phyloP scores from a whole-genome alignment of 1,140 invertebrate genomes.

The Latrodectus geometricus region DNA sequence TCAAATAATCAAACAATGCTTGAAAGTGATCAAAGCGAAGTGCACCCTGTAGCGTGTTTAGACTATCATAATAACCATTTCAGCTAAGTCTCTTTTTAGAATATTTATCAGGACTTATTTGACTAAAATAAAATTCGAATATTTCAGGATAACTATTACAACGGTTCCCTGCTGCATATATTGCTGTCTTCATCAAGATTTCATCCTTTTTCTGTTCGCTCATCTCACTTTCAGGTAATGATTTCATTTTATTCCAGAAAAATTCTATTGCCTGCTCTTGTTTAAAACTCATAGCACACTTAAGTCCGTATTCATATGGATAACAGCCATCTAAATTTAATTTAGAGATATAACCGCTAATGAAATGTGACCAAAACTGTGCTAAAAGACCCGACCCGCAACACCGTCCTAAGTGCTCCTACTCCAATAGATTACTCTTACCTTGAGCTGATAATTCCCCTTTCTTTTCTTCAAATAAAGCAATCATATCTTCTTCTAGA shows the following conservation, averaged over 20 bases:
- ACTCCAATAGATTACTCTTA: too few species aligned
- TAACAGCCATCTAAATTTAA: neutral
- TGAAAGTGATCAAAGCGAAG: constrained; percentile 9
- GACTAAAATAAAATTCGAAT: neutral
- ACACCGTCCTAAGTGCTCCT: too few species aligned
- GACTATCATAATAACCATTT: constrained; percentile 5
- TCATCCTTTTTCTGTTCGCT: neutral
- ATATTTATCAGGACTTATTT: constrained; percentile 18
- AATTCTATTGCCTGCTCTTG: neutral
- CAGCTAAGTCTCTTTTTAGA: constrained; percentile 9
- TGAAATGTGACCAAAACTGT: neutral
- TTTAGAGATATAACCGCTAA: neutral
- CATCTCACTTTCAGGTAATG: neutral
- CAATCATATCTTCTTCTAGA: neutral
- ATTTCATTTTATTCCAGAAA: constrained; percentile 18
- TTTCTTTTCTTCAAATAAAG: neutral
- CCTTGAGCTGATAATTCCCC: too few species aligned
- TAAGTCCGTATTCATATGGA: neutral
- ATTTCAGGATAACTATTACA: constrained; percentile 7
- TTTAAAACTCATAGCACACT: neutral
- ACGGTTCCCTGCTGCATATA: neutral
- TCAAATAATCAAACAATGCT: neutral
- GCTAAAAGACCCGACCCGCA: neutral
- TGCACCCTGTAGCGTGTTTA: neutral
- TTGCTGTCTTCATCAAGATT: neutral